phyloP scores from a whole-genome alignment of 2,888 invertebrate species.

The Drepanosiphum platanoidis region DNA sequence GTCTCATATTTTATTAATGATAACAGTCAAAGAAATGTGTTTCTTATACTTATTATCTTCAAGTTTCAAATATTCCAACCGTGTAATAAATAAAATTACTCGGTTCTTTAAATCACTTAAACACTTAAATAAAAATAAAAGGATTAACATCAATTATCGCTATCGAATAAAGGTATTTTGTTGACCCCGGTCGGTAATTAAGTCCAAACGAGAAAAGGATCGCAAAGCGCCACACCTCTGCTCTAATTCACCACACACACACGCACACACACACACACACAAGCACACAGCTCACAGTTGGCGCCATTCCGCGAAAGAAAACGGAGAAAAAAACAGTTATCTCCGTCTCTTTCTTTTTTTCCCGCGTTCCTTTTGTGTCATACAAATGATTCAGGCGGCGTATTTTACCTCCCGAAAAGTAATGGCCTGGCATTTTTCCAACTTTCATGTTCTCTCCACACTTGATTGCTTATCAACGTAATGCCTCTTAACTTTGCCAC shows the following conservation, averaged over 20 bases:
- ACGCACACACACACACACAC: too few species aligned
- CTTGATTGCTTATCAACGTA: constrained; percentile 59
- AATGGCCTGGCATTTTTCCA: constrained; percentile 56
- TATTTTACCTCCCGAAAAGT: constrained; percentile 45
- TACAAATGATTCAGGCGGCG: constrained; percentile 52
- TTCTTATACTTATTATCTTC: too few species aligned
- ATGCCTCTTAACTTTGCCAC: constrained; percentile 51
- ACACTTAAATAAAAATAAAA: constrained; percentile 14
- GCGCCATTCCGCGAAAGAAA: constrained; percentile 35
- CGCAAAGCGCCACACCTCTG: not conserved
- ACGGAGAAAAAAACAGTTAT: constrained; percentile 18
- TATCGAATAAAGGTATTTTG: constrained; percentile 8
- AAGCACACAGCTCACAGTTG: constrained; percentile 1
- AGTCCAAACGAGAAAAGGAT: constrained; percentile 33
- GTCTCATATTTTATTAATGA: too few species aligned
- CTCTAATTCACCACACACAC: constrained; percentile 11
- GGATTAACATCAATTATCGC: constrained; percentile 17
- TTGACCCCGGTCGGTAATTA: constrained; percentile 24
- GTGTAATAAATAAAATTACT: too few species aligned
- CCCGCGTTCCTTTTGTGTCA: constrained; percentile 42
- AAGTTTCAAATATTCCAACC: too few species aligned
- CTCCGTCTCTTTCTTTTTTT: constrained; percentile 19
- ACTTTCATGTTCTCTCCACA: constrained; percentile 45
- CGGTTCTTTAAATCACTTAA: not conserved
- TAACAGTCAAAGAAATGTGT: too few species aligned